These are phyloP conservation scores for Pycnonotus jocosus DNA, from an alignment of 2,113 vertebrate genomes.

Conservation along the genomic window DNA sequence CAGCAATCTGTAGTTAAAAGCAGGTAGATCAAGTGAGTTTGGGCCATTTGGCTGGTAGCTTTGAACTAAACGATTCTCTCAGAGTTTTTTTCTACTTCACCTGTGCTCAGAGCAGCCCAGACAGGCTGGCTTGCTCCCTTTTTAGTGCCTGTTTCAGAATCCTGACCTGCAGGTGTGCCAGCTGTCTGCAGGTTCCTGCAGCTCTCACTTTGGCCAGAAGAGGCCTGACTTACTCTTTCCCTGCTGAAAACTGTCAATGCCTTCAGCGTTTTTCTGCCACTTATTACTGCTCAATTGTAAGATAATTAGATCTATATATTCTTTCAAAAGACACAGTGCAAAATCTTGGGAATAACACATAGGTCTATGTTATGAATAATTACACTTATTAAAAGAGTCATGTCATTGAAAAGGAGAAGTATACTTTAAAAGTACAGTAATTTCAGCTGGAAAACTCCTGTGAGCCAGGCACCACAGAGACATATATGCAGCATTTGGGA, in stretches of 20 bases:
- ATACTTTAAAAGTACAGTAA: neutral
- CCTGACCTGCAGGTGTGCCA: neutral
- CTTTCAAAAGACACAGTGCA: neutral
- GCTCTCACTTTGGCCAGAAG: conserved; percentile 43
- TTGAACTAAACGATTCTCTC: neutral
- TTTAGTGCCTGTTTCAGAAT: neutral
- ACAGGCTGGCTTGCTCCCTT: neutral
- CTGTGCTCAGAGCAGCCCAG: neutral
- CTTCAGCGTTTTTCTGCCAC: neutral
- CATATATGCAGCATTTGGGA: neutral
- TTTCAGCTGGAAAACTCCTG: neutral
- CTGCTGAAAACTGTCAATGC: neutral
- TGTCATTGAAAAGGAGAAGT: neutral
- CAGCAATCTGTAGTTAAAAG: neutral
- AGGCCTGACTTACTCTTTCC: conserved; percentile 43
- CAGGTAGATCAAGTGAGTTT: neutral
- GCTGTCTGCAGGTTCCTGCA: neutral
- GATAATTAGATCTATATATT: neutral
- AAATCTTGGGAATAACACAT: neutral
- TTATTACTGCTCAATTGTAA: neutral
- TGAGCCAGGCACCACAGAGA: neutral
- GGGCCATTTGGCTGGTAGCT: neutral
- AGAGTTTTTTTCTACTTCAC: neutral
- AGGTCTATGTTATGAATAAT: neutral
- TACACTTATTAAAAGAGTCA: neutral